Percentiles rank a stretch among this genome's conserved stretches.
Conservation (phyloP, 2,888 invertebrate species). For the Pollenia angustigena region DNA sequence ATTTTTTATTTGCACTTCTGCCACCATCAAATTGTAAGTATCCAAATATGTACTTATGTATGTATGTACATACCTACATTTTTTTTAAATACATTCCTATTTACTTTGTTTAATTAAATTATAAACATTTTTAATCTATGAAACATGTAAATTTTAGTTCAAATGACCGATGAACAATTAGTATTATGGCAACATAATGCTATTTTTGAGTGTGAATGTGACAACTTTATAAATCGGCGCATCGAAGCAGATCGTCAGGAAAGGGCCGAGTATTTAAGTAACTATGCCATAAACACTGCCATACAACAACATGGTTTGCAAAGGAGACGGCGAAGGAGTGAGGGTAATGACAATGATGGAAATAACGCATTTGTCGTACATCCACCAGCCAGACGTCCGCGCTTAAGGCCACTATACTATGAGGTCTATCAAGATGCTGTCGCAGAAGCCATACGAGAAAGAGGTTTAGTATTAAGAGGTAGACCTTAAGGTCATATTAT, state of each 20-base stretch:
- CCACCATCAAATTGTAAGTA: conserved; percentile 76
- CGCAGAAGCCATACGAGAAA: conserved; percentile 69
- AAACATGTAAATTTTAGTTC: conserved; percentile 64
- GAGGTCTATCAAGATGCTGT: conserved; percentile 74
- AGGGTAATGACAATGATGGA: conserved; percentile 56
- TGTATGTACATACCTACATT: not conserved
- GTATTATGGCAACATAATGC: conserved; percentile 77
- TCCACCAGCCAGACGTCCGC: conserved; percentile 61
- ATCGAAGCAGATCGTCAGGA: conserved; percentile 72
- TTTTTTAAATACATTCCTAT: too few relatives aligned
- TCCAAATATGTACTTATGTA: not conserved
- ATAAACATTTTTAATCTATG: not conserved
- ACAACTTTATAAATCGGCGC: conserved; percentile 77
- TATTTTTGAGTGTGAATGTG: conserved; percentile 77
- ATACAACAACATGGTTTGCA: conserved; percentile 76
- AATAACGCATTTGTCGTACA: conserved; percentile 59
- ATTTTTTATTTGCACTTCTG: conserved; percentile 75
- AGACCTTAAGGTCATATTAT: conserved; percentile 51
- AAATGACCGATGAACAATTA: conserved; percentile 77
- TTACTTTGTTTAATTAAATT: not conserved
- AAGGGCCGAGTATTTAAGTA: conserved; percentile 71
- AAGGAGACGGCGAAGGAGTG: conserved; percentile 42
- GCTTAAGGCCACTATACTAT: conserved; percentile 49
- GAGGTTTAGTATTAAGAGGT: conserved; percentile 71
- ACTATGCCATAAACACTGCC: conserved; percentile 76